phyloP scores from a whole-genome alignment of 1,140 invertebrate species.

The Orchestia grillus region DNA sequence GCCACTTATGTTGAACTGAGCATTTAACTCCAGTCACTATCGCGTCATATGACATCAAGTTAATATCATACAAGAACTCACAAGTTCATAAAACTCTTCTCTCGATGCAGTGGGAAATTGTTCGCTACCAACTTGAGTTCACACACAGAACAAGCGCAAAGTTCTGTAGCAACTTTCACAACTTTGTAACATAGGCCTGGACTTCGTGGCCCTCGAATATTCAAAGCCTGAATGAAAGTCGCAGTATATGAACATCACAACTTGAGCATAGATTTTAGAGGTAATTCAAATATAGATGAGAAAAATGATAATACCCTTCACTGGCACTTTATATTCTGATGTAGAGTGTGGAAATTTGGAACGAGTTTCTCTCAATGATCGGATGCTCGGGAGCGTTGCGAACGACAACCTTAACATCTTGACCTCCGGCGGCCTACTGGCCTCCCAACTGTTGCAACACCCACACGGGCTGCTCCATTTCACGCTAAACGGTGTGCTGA shows the following conservation, averaged over 20 bases:
- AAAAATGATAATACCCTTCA: background rate
- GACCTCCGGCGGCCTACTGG: slow-evolving; percentile 13
- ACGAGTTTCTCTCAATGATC: slow-evolving; percentile 7
- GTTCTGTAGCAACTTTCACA: slow-evolving; percentile 15
- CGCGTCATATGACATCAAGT: background rate
- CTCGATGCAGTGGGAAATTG: background rate
- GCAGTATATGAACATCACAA: background rate
- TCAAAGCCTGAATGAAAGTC: background rate
- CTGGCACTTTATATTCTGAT: background rate
- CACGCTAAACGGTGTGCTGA: background rate
- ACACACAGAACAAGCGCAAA: background rate
- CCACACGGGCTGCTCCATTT: background rate
- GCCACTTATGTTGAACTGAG: background rate
- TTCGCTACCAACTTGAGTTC: background rate
- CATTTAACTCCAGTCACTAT: background rate
- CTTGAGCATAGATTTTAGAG: background rate
- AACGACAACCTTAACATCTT: background rate
- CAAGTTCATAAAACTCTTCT: background rate
- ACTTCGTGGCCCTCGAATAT: background rate
- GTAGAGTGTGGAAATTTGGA: background rate
- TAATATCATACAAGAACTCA: background rate
- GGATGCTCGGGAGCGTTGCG: background rate
- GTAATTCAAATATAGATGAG: background rate
- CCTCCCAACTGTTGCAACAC: slow-evolving; percentile 38
- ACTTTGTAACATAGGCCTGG: background rate